Conservation (phyloP, 2,888 invertebrate genomes). For the Azorinus chamasolen region DNA sequence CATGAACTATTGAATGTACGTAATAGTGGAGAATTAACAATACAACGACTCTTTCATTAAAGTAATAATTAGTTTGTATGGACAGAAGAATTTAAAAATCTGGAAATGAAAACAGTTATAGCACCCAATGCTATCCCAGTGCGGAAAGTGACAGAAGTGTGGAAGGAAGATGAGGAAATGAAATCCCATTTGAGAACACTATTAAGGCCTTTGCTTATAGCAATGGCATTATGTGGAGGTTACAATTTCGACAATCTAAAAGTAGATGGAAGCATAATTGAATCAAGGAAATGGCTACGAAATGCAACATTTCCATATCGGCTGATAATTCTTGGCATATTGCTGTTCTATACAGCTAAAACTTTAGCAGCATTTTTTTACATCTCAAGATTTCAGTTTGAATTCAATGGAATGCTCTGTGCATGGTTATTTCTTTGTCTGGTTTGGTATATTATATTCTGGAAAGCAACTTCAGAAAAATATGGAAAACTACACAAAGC, state of each 20-base stretch:
- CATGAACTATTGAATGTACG: no score
- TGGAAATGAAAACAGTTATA: no score
- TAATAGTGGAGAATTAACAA: no score
- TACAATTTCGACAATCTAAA: constrained; percentile 32
- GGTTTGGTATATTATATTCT: constrained; percentile 1
- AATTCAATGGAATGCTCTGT: background rate
- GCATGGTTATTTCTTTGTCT: constrained; percentile 2
- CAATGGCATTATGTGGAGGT: constrained; percentile 23
- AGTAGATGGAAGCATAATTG: background rate
- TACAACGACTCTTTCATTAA: no score
- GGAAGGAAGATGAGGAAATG: no score
- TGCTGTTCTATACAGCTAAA: background rate
- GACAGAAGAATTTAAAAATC: no score
- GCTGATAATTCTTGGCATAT: background rate
- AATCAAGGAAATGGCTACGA: background rate
- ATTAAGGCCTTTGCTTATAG: constrained; percentile 20
- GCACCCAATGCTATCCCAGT: no score
- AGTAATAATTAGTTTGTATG: no score
- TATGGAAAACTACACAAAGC: constrained; percentile 17
- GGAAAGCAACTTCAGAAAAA: constrained; percentile 20
- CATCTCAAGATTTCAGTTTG: background rate
- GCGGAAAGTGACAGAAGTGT: no score
- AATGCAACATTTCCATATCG: background rate
- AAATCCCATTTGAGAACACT: background rate
- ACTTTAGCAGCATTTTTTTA: constrained; percentile 13